Conservation (phyloP, 2,888 invertebrate genomes). For the Prenolepis imparis region DNA sequence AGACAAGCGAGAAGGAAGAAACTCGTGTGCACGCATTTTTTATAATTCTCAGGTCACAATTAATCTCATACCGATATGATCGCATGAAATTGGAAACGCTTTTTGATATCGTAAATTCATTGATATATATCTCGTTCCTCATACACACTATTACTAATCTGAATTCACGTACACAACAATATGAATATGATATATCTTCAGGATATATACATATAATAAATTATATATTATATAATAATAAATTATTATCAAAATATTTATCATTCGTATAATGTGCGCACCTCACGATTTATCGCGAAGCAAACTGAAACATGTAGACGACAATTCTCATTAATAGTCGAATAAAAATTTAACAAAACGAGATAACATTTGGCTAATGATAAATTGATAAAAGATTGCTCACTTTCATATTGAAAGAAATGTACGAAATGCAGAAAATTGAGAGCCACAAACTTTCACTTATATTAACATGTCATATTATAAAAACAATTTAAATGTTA, state of each 20-base stretch:
- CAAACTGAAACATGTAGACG: background rate
- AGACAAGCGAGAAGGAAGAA: conserved; percentile 49
- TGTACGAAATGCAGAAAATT: background rate
- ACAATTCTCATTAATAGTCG: conserved; percentile 14
- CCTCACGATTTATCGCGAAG: background rate
- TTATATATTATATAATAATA: no score
- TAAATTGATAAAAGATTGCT: background rate
- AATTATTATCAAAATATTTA: background rate
- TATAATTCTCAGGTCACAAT: conserved; percentile 49
- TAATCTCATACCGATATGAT: conserved; percentile 44
- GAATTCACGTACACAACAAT: conserved; percentile 20
- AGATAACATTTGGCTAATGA: background rate
- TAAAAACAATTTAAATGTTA: background rate
- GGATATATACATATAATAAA: no score
- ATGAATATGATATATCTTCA: conserved; percentile 7
- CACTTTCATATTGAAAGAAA: background rate
- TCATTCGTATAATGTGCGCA: background rate
- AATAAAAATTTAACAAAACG: conserved; percentile 6
- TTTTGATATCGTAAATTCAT: conserved; percentile 38
- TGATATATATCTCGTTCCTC: conserved; percentile 22
- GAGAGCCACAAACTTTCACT: background rate
- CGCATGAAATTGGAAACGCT: conserved; percentile 32
- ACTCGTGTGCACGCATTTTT: conserved; percentile 54
- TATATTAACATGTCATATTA: background rate
- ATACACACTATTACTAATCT: conserved; percentile 28